Evolutionary conservation across 2,113 vertebrate species (phyloP).

Genomic region (Caretta caretta): DNA sequence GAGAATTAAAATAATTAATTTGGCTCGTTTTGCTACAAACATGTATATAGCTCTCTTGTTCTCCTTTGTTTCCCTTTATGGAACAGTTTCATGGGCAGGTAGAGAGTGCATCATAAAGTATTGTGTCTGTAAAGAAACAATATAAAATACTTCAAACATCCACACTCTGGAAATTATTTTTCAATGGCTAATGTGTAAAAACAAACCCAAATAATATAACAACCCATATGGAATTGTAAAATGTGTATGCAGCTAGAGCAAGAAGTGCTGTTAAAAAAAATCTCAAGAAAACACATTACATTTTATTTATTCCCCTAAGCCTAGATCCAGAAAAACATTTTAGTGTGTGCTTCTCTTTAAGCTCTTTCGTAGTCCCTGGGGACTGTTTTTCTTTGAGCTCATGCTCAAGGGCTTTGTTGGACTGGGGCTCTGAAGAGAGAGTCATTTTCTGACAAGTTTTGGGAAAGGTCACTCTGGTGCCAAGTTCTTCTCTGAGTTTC

Average conservation of each 20-base stretch:
- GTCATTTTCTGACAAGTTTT: neutral
- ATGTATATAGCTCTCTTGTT: neutral
- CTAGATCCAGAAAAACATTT: neutral
- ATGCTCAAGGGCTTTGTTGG: rapidly evolving
- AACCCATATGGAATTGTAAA: neutral
- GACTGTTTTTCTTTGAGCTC: rapidly evolving
- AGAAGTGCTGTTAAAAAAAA: neutral
- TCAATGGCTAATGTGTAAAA: neutral
- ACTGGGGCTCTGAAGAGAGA: neutral
- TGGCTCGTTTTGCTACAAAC: neutral
- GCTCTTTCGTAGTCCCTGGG: rapidly evolving
- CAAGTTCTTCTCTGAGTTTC: neutral
- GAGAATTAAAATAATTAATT: neutral
- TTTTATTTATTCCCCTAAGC: neutral
- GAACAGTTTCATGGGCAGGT: conserved; percentile 7
- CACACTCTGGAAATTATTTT: neutral
- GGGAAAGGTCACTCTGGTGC: neutral
- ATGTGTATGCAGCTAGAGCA: neutral
- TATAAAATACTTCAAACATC: neutral
- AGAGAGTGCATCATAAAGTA: neutral
- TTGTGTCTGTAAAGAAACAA: neutral
- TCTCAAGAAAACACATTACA: neutral
- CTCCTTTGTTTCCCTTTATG: neutral
- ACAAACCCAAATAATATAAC: neutral
- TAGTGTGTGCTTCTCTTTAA: neutral